A percentile compares a stretch with the other conserved stretches of the same genome.
phyloP scores from a whole-genome alignment of 2,888 invertebrate species.

The Malthinus seriepunctatus region DNA sequence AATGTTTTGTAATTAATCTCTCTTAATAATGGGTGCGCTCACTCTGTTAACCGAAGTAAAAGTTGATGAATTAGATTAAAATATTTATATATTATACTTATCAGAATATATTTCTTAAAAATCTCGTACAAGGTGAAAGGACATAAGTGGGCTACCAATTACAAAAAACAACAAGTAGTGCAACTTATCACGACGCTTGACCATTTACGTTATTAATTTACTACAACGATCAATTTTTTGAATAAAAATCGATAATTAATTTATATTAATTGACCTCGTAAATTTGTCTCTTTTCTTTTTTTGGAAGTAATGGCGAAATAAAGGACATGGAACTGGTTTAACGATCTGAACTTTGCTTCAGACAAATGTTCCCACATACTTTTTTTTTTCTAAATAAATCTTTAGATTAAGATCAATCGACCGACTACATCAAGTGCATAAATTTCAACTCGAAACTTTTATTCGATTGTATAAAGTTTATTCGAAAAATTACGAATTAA shows the following conservation, averaged over 20 bases:
- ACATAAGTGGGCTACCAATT: constrained; percentile 16
- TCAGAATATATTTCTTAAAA: not conserved
- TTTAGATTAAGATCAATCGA: constrained; percentile 18
- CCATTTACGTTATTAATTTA: constrained; percentile 2
- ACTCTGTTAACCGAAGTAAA: constrained; percentile 5
- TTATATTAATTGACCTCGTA: constrained; percentile 21
- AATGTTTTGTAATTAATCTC: constrained; percentile 6
- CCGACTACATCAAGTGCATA: constrained; percentile 21
- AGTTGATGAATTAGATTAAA: constrained; percentile 16
- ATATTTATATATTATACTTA: not conserved
- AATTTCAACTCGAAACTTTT: constrained; percentile 14
- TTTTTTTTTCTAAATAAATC: constrained; percentile 21
- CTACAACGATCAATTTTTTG: not conserved
- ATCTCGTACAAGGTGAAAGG: constrained; percentile 16
- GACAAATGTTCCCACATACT: constrained; percentile 24
- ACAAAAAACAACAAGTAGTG: constrained; percentile 9
- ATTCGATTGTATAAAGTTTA: not conserved
- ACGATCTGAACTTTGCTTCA: constrained; percentile 25
- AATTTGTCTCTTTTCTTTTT: constrained; percentile 18
- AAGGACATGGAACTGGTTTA: constrained; percentile 20
- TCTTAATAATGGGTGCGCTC: constrained; percentile 11
- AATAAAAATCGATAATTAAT: constrained; percentile 5
- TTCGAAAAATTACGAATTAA: constrained; percentile 6
- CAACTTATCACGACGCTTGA: constrained; percentile 12
- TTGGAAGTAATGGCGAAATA: constrained; percentile 2